Percentiles rank a stretch among this genome's conserved stretches.
These are phyloP conservation scores for Melipona beecheii DNA, from an alignment of 2,888 invertebrate genomes.

Conservation along the genomic window DNA sequence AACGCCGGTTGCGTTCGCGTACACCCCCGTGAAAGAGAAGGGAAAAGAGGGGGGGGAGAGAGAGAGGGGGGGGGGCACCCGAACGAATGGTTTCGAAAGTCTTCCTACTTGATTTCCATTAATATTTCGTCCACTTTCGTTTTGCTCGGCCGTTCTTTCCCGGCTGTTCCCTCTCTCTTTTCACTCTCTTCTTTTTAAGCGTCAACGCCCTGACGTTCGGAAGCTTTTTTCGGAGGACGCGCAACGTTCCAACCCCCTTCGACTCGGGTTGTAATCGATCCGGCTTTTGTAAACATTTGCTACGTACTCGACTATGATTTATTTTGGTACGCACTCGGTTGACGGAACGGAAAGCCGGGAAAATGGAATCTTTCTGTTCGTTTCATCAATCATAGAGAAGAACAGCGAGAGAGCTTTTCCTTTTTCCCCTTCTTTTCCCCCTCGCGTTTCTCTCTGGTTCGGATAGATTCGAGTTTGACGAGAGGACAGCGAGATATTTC, in stretches of 20 bases:
- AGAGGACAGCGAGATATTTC: not conserved
- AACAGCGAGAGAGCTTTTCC: not conserved
- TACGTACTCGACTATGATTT: slow-evolving; percentile 16
- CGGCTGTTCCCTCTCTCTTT: no score
- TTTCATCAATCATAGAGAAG: slow-evolving; percentile 11
- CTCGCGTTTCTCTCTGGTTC: not conserved
- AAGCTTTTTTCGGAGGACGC: not conserved
- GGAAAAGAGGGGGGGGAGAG: not conserved
- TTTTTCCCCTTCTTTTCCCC: not conserved
- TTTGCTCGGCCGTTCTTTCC: not conserved
- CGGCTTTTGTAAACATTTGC: slow-evolving; percentile 28
- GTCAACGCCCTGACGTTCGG: not conserved
- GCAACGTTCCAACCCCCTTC: not conserved
- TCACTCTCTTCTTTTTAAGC: not conserved
- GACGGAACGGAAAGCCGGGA: not conserved
- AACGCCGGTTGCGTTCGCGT: not conserved
- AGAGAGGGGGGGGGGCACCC: no score
- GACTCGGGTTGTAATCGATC: slow-evolving; percentile 5
- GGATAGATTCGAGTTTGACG: not conserved
- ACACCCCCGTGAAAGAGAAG: not conserved
- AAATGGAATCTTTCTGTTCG: slow-evolving; percentile 24
- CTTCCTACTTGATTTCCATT: slow-evolving; percentile 14
- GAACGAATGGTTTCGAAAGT: not conserved
- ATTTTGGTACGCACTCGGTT: slow-evolving; percentile 17
- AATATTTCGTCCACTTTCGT: slow-evolving; percentile 17